Conservation (phyloP, 2,113 vertebrate species). For the Tachycineta bicolor region DNA sequence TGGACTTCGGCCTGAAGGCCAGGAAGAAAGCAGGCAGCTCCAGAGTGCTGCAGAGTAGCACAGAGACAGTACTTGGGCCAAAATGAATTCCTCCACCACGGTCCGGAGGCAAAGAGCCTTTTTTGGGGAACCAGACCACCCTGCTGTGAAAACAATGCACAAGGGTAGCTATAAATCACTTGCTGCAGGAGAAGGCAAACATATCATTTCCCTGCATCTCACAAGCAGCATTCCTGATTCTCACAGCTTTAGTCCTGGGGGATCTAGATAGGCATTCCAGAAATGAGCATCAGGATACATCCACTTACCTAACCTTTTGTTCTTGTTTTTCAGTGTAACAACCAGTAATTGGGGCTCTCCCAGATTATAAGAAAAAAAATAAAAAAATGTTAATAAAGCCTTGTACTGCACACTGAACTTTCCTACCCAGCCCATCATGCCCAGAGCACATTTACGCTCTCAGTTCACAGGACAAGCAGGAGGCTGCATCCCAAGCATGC, state of each 20-base stretch:
- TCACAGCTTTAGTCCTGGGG: neutral
- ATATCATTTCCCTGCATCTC: rapidly evolving
- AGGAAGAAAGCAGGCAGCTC: neutral
- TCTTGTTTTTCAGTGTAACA: neutral
- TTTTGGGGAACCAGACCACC: neutral
- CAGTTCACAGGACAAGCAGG: neutral
- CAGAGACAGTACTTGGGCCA: neutral
- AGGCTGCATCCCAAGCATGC: rapidly evolving
- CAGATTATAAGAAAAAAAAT: neutral
- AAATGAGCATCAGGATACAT: neutral
- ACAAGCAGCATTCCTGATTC: neutral
- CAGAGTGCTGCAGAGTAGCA: neutral
- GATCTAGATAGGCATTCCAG: neutral
- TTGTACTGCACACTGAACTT: neutral
- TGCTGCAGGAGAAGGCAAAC: rapidly evolving
- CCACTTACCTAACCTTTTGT: neutral
- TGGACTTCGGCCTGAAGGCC: neutral
- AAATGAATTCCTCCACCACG: neutral
- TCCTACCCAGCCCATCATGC: neutral
- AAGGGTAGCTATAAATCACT: neutral
- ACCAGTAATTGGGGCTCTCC: neutral
- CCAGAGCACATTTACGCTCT: rapidly evolving
- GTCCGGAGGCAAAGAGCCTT: neutral
- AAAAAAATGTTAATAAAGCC: neutral
- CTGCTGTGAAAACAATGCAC: neutral